These are phyloP conservation scores for Amphimallon solstitiale DNA, from an alignment of 2,888 invertebrate genomes.

Conservation along the genomic window DNA sequence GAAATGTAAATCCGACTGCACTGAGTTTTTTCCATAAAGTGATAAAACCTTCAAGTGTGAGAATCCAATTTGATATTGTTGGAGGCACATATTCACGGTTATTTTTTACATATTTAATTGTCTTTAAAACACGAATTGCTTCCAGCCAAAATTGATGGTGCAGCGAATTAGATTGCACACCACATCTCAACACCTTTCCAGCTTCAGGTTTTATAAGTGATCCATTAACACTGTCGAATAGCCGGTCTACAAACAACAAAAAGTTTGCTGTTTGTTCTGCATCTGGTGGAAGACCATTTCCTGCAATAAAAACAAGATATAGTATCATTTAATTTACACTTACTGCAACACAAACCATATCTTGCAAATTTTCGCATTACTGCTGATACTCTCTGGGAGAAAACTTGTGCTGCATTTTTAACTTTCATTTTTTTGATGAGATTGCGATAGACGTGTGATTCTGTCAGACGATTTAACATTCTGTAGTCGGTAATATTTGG, in stretches of 20 bases:
- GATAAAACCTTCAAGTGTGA: constrained; percentile 5
- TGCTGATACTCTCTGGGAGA: constrained; percentile 16
- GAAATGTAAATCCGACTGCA: constrained; percentile 1
- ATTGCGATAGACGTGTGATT: no score
- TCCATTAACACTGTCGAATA: constrained; percentile 32
- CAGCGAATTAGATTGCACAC: background rate
- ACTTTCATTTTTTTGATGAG: constrained; percentile 33
- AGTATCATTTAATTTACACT: constrained; percentile 15
- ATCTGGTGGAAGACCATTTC: no score
- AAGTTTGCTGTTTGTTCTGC: background rate
- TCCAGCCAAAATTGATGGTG: background rate
- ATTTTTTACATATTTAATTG: no score
- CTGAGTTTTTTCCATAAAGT: background rate
- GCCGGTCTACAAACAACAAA: background rate
- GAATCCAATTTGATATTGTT: no score
- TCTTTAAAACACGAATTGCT: no score
- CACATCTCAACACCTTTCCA: constrained; percentile 24
- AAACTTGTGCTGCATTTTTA: constrained; percentile 3
- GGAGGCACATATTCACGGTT: no score
- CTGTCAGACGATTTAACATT: no score
- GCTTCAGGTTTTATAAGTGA: background rate
- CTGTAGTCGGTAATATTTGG: no score
- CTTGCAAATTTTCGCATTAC: constrained; percentile 16
- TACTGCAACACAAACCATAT: no score
- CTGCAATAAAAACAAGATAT: background rate